Evolutionary conservation across 1,140 invertebrate genomes (phyloP).

Genomic region (Pogonomyrmex californicus): DNA sequence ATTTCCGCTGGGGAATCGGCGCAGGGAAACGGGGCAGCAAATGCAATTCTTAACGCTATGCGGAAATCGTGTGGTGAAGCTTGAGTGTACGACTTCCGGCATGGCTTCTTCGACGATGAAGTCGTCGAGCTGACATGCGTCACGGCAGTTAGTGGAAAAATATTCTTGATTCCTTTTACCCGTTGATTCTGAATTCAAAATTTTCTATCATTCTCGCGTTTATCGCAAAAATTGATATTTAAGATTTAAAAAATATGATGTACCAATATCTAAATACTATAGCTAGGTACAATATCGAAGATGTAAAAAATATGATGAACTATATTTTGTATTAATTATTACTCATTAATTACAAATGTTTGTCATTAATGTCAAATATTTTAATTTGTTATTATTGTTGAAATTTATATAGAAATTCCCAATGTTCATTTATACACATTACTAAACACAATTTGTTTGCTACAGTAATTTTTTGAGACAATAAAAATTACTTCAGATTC

Average conservation of each 20-base stretch:
- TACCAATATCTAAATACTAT: too few species aligned
- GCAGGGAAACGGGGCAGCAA: slow-evolving; percentile 37
- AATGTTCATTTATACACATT: slow-evolving; percentile 24
- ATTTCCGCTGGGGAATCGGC: slow-evolving; percentile 38
- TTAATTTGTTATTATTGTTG: not conserved
- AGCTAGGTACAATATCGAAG: too few species aligned
- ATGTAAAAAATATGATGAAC: too few species aligned
- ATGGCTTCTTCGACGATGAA: slow-evolving; percentile 42
- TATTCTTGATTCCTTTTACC: slow-evolving; percentile 33
- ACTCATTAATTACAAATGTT: not conserved
- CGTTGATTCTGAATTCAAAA: not conserved
- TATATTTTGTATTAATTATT: not conserved
- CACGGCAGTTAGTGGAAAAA: slow-evolving; percentile 38
- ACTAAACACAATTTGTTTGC: not conserved
- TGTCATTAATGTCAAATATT: too few species aligned
- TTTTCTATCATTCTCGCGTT: not conserved
- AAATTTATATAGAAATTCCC: not conserved
- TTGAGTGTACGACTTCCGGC: slow-evolving; percentile 36
- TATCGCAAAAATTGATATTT: not conserved
- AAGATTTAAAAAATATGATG: not conserved
- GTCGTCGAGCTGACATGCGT: slow-evolving; percentile 13
- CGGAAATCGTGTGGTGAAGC: slow-evolving; percentile 50
- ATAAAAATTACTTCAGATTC: not conserved
- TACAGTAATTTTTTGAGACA: not conserved
- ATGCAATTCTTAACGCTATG: slow-evolving; percentile 63